These are phyloP conservation scores for Alethe diademata DNA, from an alignment of 2,113 vertebrate genomes.

Conservation along the genomic window DNA sequence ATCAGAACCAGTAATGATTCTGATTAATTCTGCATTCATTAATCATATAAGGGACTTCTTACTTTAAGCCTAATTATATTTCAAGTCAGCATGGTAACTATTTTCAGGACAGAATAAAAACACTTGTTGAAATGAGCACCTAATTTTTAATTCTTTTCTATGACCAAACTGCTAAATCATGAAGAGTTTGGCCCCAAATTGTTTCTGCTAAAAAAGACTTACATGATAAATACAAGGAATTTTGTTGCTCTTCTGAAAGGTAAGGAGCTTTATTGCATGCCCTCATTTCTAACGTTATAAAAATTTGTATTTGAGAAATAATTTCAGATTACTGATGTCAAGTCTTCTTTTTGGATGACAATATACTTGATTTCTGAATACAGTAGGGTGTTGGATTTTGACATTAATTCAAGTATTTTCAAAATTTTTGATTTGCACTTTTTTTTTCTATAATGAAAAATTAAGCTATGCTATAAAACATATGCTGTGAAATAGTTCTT, in stretches of 20 bases:
- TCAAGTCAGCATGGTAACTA: conserved; percentile 60
- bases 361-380: conserved; percentile 33
- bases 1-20: conserved; percentile 55
- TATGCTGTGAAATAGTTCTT: neutral
- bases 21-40: conserved; percentile 66
- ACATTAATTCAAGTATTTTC: neutral
- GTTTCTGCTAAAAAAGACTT: neutral
- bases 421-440: neutral
- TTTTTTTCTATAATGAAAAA: neutral
- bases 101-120: conserved; percentile 63
- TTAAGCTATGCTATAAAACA: neutral
- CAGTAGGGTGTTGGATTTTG: neutral
- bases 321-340: neutral
- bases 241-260: conserved; percentile 22
- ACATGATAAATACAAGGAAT: conserved; percentile 18
- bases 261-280: neutral
- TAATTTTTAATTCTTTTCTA: conserved; percentile 21
- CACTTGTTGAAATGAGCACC: conserved; percentile 38
- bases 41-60: conserved; percentile 39
- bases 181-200: neutral
- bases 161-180: conserved; percentile 51
- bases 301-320: conserved; percentile 10
- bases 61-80: conserved; percentile 66
- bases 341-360: neutral
- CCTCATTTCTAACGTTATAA: neutral